Conservation (phyloP, 2,113 vertebrate genomes). For the Rhinolophus sinicus region DNA sequence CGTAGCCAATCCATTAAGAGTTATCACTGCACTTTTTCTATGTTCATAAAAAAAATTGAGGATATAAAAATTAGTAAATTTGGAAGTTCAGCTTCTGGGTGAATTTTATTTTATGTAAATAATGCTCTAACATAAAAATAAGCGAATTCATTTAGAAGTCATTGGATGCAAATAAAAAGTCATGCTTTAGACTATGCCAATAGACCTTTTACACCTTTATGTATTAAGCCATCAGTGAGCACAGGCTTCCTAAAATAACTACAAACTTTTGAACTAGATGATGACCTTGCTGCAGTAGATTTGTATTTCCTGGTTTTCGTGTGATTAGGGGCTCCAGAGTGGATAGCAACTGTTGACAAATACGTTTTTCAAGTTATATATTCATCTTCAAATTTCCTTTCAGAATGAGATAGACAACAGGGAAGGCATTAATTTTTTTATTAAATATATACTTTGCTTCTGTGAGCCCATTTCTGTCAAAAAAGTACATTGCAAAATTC, state of each 20-base stretch:
- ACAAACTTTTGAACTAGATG: not conserved
- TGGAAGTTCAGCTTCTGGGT: not conserved
- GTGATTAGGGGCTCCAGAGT: rapidly evolving
- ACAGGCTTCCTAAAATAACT: not conserved
- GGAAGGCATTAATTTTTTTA: not conserved
- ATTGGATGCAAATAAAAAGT: not conserved
- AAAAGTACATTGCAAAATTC: not conserved
- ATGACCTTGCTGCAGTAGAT: not conserved
- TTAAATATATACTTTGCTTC: not conserved
- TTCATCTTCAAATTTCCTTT: not conserved
- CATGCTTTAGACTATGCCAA: not conserved
- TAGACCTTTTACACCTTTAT: not conserved
- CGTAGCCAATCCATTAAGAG: not conserved
- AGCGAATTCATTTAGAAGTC: not conserved
- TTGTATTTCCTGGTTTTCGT: not conserved
- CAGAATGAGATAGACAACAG: not conserved
- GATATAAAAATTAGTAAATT: not conserved
- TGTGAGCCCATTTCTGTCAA: not conserved
- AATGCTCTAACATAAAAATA: not conserved
- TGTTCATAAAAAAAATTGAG: not conserved
- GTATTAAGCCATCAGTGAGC: not conserved
- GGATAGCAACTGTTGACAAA: not conserved
- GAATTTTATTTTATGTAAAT: not conserved
- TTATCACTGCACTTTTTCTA: not conserved
- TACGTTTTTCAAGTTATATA: not conserved